Conservation (phyloP, 2,113 vertebrate genomes). For the Campylomormyrus numenius region DNA sequence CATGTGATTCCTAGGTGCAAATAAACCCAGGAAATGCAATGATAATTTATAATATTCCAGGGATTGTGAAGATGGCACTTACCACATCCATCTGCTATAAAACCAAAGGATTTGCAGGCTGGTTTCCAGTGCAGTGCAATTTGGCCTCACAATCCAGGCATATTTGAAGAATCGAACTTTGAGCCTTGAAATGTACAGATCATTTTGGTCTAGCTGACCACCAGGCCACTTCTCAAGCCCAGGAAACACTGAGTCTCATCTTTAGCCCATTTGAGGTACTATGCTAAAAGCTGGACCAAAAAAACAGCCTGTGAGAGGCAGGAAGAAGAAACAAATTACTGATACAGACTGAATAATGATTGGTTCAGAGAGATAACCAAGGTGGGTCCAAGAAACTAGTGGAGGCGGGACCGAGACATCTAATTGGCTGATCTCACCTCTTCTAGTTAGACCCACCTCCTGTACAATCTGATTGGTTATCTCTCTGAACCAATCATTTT, state of each 20-base stretch:
- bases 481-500: too few relatives aligned
- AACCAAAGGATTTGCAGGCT: neutral
- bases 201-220: neutral
- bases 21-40: neutral
- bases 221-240: neutral
- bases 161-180: neutral
- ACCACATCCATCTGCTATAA: neutral
- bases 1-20: neutral
- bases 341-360: neutral
- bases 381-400: too few relatives aligned
- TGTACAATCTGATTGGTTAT: too few relatives aligned
- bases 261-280: neutral
- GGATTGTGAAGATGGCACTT: neutral
- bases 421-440: too few relatives aligned
- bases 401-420: too few relatives aligned
- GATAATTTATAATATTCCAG: neutral
- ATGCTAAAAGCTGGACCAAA: neutral
- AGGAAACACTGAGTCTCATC: neutral
- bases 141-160: neutral
- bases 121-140: neutral
- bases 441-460: too few relatives aligned
- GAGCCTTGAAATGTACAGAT: neutral
- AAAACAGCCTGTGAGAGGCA: neutral
- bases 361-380: too few relatives aligned
- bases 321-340: slow-evolving; percentile 2